A percentile compares a stretch with the other conserved stretches of the same genome.
Evolutionary conservation across 2,888 invertebrate genomes (phyloP).

Genomic region (Hyppa rectilinea): DNA sequence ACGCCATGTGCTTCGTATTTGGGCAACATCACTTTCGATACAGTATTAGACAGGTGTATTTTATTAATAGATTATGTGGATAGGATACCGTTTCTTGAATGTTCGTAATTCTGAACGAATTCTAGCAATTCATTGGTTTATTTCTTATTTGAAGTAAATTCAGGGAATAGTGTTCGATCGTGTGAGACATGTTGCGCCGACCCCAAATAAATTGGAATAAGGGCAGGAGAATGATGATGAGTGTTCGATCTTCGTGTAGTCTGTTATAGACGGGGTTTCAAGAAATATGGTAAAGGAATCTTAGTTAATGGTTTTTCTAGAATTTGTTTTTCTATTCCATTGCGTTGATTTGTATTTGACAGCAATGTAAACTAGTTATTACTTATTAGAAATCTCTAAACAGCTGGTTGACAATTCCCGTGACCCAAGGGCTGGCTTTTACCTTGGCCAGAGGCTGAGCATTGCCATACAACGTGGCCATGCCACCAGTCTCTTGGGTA

Average conservation of each 20-base stretch:
- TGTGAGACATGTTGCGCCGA: too few species aligned
- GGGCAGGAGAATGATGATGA: too few species aligned
- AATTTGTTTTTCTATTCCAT: not conserved
- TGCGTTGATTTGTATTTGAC: not conserved
- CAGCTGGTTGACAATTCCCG: too few species aligned
- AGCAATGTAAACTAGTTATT: not conserved
- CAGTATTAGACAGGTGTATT: slow-evolving; percentile 74
- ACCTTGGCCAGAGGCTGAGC: too few species aligned
- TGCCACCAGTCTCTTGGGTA: too few species aligned
- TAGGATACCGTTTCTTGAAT: slow-evolving; percentile 20
- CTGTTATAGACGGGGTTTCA: not conserved
- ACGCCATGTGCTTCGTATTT: slow-evolving; percentile 78
- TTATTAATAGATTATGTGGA: slow-evolving; percentile 60
- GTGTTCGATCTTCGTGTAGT: not conserved
- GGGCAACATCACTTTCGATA: slow-evolving; percentile 71
- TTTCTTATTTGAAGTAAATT: slow-evolving; percentile 1
- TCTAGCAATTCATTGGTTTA: not conserved
- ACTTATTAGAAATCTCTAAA: not conserved
- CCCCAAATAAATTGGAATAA: too few species aligned
- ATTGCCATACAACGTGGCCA: too few species aligned
- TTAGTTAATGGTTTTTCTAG: not conserved
- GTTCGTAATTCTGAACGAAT: not conserved
- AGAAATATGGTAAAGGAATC: not conserved
- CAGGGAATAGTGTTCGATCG: not conserved
- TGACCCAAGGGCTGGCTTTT: too few species aligned